Evolutionary conservation across 2,797 vertebrate genomes (phyloP).

Genomic region (Sandelia bainsii): DNA sequence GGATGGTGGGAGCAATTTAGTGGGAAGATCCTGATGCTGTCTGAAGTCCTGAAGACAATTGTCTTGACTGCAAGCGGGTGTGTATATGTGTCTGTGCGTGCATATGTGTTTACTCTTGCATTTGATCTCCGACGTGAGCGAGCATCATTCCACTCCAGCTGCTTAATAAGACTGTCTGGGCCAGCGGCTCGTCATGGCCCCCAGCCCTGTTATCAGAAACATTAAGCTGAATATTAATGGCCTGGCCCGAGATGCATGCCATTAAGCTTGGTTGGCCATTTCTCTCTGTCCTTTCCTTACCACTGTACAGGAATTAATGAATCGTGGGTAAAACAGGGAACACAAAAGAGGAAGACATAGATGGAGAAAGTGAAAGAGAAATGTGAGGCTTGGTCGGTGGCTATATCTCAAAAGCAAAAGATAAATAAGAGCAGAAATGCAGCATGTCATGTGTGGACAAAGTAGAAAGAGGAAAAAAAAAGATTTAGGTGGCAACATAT

Average conservation of each 20-base stretch:
- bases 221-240: slow-evolving; percentile 99
- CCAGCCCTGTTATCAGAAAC: slow-evolving; percentile 98
- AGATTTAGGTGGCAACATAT: slow-evolving; percentile 86
- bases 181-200: slow-evolving; percentile 92
- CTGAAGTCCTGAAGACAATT: slow-evolving; percentile 74
- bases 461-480: slow-evolving; percentile 81
- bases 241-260: slow-evolving; percentile 95
- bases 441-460: slow-evolving; percentile 78
- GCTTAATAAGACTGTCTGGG: slow-evolving; percentile 88
- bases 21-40: slow-evolving; percentile 72
- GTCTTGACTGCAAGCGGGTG: slow-evolving; percentile 64
- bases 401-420: slow-evolving; percentile 84
- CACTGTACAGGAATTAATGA: slow-evolving; percentile 88
- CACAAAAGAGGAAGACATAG: slow-evolving; percentile 72
- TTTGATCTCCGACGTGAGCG: slow-evolving; percentile 78
- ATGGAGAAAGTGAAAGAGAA: slow-evolving; percentile 65
- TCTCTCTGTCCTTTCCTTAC: slow-evolving; percentile 93
- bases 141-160: slow-evolving; percentile 86
- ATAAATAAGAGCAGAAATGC: slow-evolving; percentile 88
- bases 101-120: slow-evolving; percentile 80
- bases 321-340: slow-evolving; percentile 81
- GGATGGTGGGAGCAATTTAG: slow-evolving; percentile 65
- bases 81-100: slow-evolving; percentile 28
- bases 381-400: slow-evolving; percentile 81
- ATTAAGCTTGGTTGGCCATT: slow-evolving; percentile 95